phyloP scores from a whole-genome alignment of 2,797 vertebrate genomes.

The Dryobates pubescens region DNA sequence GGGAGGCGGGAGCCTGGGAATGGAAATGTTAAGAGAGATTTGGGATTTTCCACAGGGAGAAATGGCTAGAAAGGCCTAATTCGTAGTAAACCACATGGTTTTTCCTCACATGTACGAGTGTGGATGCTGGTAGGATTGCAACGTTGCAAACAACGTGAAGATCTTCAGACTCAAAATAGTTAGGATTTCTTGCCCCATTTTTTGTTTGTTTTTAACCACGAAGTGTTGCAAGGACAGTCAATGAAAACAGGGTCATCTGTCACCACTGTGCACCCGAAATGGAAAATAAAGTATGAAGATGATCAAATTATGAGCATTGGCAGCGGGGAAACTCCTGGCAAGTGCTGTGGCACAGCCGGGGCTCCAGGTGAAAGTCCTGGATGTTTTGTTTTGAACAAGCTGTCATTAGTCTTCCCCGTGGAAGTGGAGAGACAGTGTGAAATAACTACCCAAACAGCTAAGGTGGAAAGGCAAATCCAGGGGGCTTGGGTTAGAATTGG shows the following conservation, averaged over 20 bases:
- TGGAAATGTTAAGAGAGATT: neutral
- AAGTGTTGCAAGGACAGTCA: neutral
- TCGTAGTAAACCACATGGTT: neutral
- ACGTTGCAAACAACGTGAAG: neutral
- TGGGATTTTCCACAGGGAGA: neutral
- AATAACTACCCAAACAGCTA: neutral
- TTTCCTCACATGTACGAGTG: neutral
- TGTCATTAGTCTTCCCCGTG: neutral
- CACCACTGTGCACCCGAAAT: neutral
- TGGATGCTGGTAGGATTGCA: neutral
- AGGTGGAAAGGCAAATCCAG: neutral
- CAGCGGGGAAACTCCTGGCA: neutral
- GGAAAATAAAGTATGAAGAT: neutral
- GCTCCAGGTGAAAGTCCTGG: neutral
- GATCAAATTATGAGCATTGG: neutral
- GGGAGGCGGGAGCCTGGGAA: neutral
- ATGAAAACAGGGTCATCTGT: neutral
- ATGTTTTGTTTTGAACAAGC: neutral
- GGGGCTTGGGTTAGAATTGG: neutral
- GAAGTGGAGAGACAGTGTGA: neutral
- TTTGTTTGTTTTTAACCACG: neutral
- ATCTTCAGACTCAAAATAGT: neutral
- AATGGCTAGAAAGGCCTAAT: neutral
- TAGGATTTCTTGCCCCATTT: accelerated
- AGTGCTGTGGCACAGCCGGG: neutral